A percentile compares a stretch with the other conserved stretches of the same genome.
Conservation (phyloP, 2,888 invertebrate genomes). For the Chaitophorus viminalis region DNA sequence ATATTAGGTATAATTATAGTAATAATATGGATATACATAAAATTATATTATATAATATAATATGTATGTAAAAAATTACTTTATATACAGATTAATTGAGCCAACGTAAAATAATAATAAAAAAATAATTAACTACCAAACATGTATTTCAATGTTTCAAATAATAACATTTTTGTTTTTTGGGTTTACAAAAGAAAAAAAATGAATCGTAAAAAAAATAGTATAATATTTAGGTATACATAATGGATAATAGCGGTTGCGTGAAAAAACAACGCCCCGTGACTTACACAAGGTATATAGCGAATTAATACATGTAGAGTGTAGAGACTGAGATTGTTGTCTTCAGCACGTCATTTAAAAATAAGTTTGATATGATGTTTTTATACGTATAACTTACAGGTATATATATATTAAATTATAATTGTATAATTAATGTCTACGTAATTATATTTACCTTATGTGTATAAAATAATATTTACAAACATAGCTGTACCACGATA, state of each 20-base stretch:
- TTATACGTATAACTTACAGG: conserved; percentile 39
- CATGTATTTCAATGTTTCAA: conserved; percentile 35
- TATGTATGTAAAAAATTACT: conserved; percentile 48
- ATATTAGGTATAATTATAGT: conserved; percentile 35
- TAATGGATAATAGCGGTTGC: conserved; percentile 23
- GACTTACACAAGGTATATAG: background rate
- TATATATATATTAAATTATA: conserved; percentile 21
- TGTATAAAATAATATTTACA: conserved; percentile 39
- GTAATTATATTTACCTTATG: background rate
- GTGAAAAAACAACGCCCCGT: background rate
- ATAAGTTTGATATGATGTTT: conserved; percentile 59
- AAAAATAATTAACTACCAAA: conserved; percentile 33
- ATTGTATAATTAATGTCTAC: conserved; percentile 25
- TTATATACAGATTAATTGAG: conserved; percentile 60
- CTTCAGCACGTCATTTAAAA: conserved; percentile 33
- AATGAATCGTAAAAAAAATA: conserved; percentile 30
- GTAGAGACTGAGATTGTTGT: conserved; percentile 14
- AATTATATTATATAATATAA: background rate
- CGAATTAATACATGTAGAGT: conserved; percentile 24
- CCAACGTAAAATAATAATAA: conserved; percentile 59
- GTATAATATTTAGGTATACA: conserved; percentile 8
- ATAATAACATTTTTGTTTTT: conserved; percentile 23
- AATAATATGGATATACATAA: conserved; percentile 26
- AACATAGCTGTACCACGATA: background rate
- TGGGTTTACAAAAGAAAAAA: conserved; percentile 14